phyloP scores from a whole-genome alignment of 2,797 vertebrate species.

The Eulemur mongoz region DNA sequence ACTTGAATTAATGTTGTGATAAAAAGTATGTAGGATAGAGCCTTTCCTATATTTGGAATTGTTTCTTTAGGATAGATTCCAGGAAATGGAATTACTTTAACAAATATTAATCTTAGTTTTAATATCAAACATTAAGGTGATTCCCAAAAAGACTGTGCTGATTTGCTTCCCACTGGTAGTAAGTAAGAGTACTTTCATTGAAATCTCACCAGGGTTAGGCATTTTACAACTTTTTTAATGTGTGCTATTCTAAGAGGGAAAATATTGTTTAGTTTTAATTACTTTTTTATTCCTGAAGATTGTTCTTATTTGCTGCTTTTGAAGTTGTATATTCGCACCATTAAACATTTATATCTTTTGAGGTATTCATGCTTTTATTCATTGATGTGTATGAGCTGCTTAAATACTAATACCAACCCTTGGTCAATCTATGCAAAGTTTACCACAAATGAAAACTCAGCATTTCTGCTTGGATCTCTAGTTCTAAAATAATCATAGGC shows the following conservation, averaged over 20 bases:
- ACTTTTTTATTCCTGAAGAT: background rate
- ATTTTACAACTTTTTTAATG: constrained; percentile 34
- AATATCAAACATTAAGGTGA: background rate
- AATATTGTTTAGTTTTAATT: constrained; percentile 48
- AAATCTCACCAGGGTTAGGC: background rate
- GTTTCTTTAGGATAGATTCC: background rate
- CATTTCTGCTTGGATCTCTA: background rate
- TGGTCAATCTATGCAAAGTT: constrained; percentile 29
- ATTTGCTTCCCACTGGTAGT: background rate
- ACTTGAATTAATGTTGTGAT: background rate
- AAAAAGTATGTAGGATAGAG: background rate
- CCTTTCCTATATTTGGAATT: background rate
- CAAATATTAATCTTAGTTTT: constrained; percentile 34
- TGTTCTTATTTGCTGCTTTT: constrained; percentile 52
- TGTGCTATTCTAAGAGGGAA: constrained; percentile 31
- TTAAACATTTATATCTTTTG: constrained; percentile 54
- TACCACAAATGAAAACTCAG: constrained; percentile 31
- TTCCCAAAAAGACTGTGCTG: background rate
- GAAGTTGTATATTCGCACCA: background rate
- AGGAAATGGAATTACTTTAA: constrained; percentile 41
- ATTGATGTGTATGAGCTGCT: constrained; percentile 17
- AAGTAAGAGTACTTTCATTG: background rate
- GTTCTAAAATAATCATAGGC: constrained; percentile 39
- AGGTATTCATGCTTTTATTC: constrained; percentile 50
- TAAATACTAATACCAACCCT: constrained; percentile 21